phyloP scores from a whole-genome alignment of 1,140 invertebrate species.

The Hesperophylax magnus region DNA sequence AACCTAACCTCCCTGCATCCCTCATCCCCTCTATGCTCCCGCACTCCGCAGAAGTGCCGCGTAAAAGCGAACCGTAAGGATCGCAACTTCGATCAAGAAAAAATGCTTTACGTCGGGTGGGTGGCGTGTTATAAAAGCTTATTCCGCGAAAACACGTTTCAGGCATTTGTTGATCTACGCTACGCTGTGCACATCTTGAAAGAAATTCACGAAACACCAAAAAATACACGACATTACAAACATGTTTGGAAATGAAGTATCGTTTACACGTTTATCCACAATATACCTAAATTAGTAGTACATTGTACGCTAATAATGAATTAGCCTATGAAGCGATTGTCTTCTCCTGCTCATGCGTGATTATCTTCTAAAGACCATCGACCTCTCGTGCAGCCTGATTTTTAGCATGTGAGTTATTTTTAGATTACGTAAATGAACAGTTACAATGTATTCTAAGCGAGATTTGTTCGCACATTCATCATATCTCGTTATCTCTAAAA shows the following conservation, averaged over 20 bases:
- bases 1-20: background rate
- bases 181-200: constrained; percentile 15
- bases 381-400: background rate
- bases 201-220: background rate
- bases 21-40: background rate
- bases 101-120: constrained; percentile 23
- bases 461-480: constrained; percentile 25
- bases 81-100: constrained; percentile 22
- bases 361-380: background rate
- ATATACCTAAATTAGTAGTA: no score
- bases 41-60: constrained; percentile 29
- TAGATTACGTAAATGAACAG: constrained; percentile 5
- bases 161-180: constrained; percentile 9
- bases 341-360: background rate
- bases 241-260: background rate
- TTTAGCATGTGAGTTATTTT: constrained; percentile 1
- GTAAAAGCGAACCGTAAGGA: constrained; percentile 27
- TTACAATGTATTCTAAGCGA: background rate
- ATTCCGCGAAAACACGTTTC: constrained; percentile 33
- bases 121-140: constrained; percentile 15
- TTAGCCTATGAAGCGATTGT: background rate
- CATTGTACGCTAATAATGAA: constrained; percentile 1
- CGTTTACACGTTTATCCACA: background rate
- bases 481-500: background rate
- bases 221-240: constrained; percentile 15